Base-by-base conservation (phyloP, 2,797 vertebrate genomes). In the Enoplosus armatus region DNA sequence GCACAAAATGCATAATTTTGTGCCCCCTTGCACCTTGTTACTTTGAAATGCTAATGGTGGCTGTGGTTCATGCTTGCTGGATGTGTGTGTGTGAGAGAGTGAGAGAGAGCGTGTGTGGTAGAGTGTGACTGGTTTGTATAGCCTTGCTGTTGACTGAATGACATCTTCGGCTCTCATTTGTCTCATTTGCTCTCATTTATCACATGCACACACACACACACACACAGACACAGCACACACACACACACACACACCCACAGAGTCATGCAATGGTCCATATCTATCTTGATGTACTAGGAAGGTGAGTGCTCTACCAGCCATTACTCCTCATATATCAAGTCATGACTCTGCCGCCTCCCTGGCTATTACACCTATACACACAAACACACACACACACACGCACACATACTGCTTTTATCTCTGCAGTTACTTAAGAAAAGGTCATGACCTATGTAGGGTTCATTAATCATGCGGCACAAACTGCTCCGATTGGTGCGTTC, bases 21-120 rank as follows among this genome's bases (percentile, higher is more conserved):
- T 85, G 86, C 80, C 86, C 91, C 71, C 72, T 81, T 87, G 84
- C 89, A 90, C 89, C 84, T 89, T 84, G 83, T 84, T 85, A 89
- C 91, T 94, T 94, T 93, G 88, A 93, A 93, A 93, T 94, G 93
- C 75, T 91, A 94, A 93, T 93, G 82, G 61, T 45, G 60, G 66
- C 43, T 79, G 54, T 35, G 77, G 83, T 83, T 85, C 61, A 45
- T 62, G 81, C 69, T 76, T 58, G 33, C 53, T 75, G 27, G 8
- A 53, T 63, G 65, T 39, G 65, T 50, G 47, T 64, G 10, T 39
- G 71, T 64, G 77, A 26, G 62, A 6, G 73, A 6, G 16, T 35
- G 55, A 37, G 55, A 53, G 58, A 50, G 62, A 68, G 71, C n/a
- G 48, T 47, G 63, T 72, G 73, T 51, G 71, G 26, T 11, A 53